Conservation (phyloP, 2,113 vertebrate species). For the Tragulus kanchil region DNA sequence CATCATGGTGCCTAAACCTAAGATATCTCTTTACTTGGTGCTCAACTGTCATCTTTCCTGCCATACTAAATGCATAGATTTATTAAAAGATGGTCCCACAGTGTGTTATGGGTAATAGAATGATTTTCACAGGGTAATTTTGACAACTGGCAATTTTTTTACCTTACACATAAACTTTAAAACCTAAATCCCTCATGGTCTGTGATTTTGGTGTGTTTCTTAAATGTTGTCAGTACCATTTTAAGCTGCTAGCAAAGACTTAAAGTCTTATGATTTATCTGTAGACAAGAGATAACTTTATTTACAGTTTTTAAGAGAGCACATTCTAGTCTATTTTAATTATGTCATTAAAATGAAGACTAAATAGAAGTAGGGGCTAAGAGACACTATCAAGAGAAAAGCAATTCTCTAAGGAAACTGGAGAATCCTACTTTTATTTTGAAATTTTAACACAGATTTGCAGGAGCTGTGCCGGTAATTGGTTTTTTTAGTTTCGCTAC, state of each 20-base stretch:
- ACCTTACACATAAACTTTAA: not conserved
- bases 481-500: constrained; percentile 37
- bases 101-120: not conserved
- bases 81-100: not conserved
- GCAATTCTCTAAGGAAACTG: constrained; percentile 21
- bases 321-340: constrained; percentile 55
- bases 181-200: not conserved
- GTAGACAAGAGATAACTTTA: not conserved
- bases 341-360: constrained; percentile 60
- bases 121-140: constrained; percentile 15
- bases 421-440: constrained; percentile 46
- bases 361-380: constrained; percentile 14
- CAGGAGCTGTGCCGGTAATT: constrained; percentile 28
- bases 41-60: not conserved
- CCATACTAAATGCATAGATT: not conserved
- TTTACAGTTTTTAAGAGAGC: constrained; percentile 56
- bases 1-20: not conserved
- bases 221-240: constrained; percentile 47
- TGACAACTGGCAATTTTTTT: not conserved
- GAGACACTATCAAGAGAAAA: constrained; percentile 6
- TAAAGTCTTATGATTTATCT: not conserved
- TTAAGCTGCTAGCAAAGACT: constrained; percentile 3
- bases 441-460: constrained; percentile 31
- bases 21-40: not conserved
- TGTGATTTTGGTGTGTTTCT: not conserved